phyloP scores from a whole-genome alignment of 2,113 vertebrate species.

The Delphinapterus leucas region DNA sequence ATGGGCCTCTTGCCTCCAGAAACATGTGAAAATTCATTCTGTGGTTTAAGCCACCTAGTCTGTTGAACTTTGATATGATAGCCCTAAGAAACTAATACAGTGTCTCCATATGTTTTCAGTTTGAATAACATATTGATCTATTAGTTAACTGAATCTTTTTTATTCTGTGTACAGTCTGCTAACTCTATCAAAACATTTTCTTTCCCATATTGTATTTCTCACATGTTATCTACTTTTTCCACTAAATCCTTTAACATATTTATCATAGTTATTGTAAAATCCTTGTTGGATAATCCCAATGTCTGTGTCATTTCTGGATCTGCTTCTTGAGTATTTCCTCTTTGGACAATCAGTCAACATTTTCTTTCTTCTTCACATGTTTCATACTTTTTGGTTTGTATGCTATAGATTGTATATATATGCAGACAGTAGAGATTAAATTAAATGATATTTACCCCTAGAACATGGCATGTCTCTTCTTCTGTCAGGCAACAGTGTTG shows the following conservation, averaged over 20 bases:
- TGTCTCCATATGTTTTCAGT: not conserved
- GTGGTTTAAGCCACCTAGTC: not conserved
- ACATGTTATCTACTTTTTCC: not conserved
- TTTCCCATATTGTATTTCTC: not conserved
- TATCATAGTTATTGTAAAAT: not conserved
- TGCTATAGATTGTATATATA: not conserved
- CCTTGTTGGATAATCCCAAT: not conserved
- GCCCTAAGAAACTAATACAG: not conserved
- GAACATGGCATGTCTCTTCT: not conserved
- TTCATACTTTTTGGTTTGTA: not conserved
- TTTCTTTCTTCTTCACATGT: not conserved
- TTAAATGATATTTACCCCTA: not conserved
- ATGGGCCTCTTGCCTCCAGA: not conserved
- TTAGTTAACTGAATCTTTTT: not conserved
- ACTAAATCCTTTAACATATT: not conserved
- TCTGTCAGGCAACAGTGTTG: not conserved
- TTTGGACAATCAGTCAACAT: not conserved
- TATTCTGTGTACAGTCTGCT: not conserved
- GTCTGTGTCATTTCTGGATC: not conserved
- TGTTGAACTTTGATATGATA: not conserved
- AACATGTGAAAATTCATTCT: not conserved
- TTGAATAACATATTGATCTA: not conserved
- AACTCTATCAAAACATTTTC: not conserved
- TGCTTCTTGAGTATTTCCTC: slow-evolving; percentile 10
- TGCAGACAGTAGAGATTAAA: not conserved